A percentile compares a stretch with the other conserved stretches of the same genome.
Evolutionary conservation across 2,888 invertebrate species (phyloP).

Genomic region (Ophion costatus): DNA sequence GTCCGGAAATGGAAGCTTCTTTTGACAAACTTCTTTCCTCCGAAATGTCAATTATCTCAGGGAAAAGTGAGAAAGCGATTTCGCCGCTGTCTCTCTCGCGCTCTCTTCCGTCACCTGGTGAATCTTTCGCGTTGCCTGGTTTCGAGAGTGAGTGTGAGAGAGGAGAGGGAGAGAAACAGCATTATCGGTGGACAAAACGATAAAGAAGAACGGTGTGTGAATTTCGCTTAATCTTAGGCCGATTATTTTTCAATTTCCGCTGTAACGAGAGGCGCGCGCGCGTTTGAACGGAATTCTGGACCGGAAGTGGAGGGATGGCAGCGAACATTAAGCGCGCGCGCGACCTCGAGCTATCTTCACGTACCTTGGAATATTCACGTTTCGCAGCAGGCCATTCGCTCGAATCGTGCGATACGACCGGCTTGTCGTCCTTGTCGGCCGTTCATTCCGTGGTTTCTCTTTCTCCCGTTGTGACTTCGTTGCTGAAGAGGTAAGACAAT

Average conservation of each 20-base stretch:
- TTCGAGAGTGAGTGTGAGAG: not conserved
- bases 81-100: too few species aligned
- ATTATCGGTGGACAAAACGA: too few species aligned
- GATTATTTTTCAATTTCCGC: not conserved
- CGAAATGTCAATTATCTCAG: too few species aligned
- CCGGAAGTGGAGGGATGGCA: constrained; percentile 39
- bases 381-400: constrained; percentile 45
- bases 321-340: constrained; percentile 15
- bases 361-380: constrained; percentile 33
- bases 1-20: not conserved
- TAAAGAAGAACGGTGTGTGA: too few species aligned
- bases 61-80: too few species aligned
- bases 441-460: constrained; percentile 71
- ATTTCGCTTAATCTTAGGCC: too few species aligned
- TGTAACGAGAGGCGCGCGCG: not conserved
- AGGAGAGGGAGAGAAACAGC: too few species aligned
- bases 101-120: too few species aligned
- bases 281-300: constrained; percentile 44
- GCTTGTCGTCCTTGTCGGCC: constrained; percentile 69
- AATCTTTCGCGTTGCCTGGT: not conserved
- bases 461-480: constrained; percentile 70
- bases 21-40: too few species aligned
- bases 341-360: constrained; percentile 49
- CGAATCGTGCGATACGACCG: constrained; percentile 71
- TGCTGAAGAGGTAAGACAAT: constrained; percentile 70